Base-by-base conservation (phyloP, 2,888 invertebrate species). In the Pristionchus japonicus region DNA sequence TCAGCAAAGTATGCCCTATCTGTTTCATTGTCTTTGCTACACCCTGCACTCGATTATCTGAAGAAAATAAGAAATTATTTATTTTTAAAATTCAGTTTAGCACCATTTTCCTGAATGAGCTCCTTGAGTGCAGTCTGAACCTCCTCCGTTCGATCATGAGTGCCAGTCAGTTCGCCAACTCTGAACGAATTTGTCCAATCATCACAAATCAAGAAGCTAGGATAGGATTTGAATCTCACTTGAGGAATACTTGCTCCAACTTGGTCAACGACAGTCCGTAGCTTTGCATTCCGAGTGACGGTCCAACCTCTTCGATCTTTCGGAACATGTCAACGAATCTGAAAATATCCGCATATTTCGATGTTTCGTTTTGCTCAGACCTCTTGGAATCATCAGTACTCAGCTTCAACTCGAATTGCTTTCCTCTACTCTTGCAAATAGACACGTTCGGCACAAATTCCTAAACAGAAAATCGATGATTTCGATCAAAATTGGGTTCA, bases 231-330 rank as follows among this genome's bases (percentile, higher is more conserved):
- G 1, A 3, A 27, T 47, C 82, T 82, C 20, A 82, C 82, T 82
- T 82, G 31, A 82, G 82, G 49, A 82, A 80, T 2, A 80, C 80
- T 27, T 80, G 80, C 47, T 80, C 82, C 82, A 82, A 34, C 17
- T 49, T 49, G 52, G 49, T 82, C 52, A 52, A 23, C 13, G 82
- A 49, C 17, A 82, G 17, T 52, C 82, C 82, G 82, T 82, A 82
- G 34, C 31, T 82, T 37, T 52, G 49, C n/a, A 82, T 52, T 17
- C 82, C 82, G 7, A 82, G 31, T 7, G 17, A 13, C 3, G 82
- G 49, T 1, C 49, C 49, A 0, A 34, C 20, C 20, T 37, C 49
- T 52, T 82, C 82, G 17, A 82, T 49, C 52, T 82, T 52, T 7
- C 47, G 23, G 27, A 80, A 47, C 80, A 82, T 49, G 2, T 47